phyloP scores from a whole-genome alignment of 2,113 vertebrate species.

The Verasper variegatus region DNA sequence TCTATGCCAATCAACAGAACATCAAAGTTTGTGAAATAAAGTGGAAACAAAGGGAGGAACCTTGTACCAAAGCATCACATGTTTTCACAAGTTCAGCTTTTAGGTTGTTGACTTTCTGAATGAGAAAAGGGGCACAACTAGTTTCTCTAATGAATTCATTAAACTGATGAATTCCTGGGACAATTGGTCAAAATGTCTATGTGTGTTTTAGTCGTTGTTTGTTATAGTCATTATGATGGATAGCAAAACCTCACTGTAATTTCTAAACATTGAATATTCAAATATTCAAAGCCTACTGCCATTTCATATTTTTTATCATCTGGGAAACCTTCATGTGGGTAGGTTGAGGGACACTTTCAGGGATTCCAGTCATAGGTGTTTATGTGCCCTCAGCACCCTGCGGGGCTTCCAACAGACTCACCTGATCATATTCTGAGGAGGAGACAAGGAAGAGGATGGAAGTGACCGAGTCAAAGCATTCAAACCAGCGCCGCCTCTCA shows the following conservation, averaged over 20 bases:
- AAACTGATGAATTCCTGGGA: too few relatives aligned
- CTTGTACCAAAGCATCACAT: neutral
- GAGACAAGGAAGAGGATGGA: constrained; percentile 97
- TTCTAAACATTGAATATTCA: too few relatives aligned
- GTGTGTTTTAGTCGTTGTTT: neutral
- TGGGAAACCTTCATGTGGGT: neutral
- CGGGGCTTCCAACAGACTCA: constrained; percentile 23
- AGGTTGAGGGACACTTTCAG: neutral
- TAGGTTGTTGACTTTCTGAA: neutral
- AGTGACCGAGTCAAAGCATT: constrained; percentile 96
- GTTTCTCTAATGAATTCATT: neutral
- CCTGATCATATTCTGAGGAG: constrained; percentile 95
- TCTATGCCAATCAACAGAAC: too few relatives aligned
- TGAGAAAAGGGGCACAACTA: neutral
- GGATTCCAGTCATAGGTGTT: neutral
- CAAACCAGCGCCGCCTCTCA: constrained; percentile 95
- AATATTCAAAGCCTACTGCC: too few relatives aligned
- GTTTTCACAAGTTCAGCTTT: neutral
- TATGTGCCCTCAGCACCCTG: too few relatives aligned
- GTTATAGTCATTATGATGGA: neutral
- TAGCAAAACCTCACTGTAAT: neutral
- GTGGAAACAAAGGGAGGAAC: neutral
- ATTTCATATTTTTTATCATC: neutral
- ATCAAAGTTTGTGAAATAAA: neutral
- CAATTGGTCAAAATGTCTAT: too few relatives aligned